Percentiles rank a stretch among this genome's conserved stretches.
These are phyloP conservation scores for Dicaeum eximium DNA, from an alignment of 2,113 vertebrate species.

Conservation along the genomic window DNA sequence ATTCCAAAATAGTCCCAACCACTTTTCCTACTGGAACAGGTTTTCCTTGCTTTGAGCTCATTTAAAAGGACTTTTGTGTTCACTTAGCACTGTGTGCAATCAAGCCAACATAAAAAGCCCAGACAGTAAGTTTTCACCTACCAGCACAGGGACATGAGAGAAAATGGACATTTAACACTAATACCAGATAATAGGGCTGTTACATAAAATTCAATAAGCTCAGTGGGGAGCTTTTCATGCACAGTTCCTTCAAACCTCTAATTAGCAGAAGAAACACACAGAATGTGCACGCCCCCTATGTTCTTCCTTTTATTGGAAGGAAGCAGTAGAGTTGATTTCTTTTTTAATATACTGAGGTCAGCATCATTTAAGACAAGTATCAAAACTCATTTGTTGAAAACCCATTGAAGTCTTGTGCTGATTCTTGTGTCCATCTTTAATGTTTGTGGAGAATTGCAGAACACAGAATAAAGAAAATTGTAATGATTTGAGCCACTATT, in stretches of 20 bases:
- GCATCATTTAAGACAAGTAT: neutral
- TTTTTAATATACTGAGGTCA: neutral
- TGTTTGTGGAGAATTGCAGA: neutral
- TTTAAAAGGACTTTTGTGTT: neutral
- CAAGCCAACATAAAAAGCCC: neutral
- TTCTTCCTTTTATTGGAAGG: neutral
- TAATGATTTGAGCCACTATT: neutral
- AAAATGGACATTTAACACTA: slow-evolving; percentile 51
- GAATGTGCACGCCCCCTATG: neutral
- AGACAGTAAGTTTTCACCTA: neutral
- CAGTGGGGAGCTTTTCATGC: slow-evolving; percentile 16
- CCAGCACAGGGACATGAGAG: neutral
- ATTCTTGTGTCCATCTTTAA: neutral
- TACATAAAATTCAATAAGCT: slow-evolving; percentile 20
- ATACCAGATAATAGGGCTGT: slow-evolving; percentile 50
- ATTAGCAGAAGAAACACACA: slow-evolving; percentile 28
- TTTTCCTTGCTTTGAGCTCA: neutral
- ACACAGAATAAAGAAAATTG: neutral
- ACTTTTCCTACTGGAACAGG: neutral
- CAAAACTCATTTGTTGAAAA: neutral
- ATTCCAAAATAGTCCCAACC: neutral
- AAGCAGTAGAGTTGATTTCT: neutral
- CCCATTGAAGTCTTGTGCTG: neutral
- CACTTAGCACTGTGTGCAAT: neutral
- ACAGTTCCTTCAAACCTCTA: neutral